Base-by-base conservation (phyloP, 2,113 vertebrate species). In the Takifugu flavidus region DNA sequence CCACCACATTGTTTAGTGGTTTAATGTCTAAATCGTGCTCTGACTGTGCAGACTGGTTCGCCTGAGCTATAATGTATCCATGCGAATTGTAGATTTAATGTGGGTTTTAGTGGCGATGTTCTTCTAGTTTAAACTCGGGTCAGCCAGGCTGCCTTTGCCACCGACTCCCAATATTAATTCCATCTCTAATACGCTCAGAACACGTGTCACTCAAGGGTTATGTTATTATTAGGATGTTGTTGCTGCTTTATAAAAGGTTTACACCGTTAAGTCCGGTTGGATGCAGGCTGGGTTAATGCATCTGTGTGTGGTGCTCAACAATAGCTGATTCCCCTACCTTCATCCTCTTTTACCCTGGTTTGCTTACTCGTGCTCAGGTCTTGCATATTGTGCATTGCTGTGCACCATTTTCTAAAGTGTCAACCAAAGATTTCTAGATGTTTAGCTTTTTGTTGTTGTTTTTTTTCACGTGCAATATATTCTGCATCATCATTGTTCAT, bases 211-310 rank as follows among this genome's bases (percentile, higher is more conserved):
- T 44, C 59, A 68, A 61, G 70, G 61, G 56, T 52, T 62, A 8
- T 77, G 72, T 75, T 82, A 81, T 81, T 79, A 69, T 81, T 66
- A 73, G 60, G 74, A 65, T 57, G 58, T 43, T 62, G 63, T 65
- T 70, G 56, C 71, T 65, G 15, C 57, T 44, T 65, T 64, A 28
- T 58, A 47, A 15, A 55, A 29, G 66, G 65, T 20, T 25, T 49
- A 4, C 6, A 49, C 46, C 3, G 25, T 67, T 61, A 42, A 66
- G 51, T 56, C 28, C 20, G 31, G 39, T 64, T 53, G 50, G 45
- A 28, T 10, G n/a, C 60, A 25, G 39, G 49, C 43, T 31, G 3
- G 44, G 26, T 53, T 20, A 13, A 26, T 62, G 42, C 10, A 45
- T 56, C 34, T 65, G 3, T 53, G 14, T n/a, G n/a, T 55, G 26